Conservation (phyloP, 2,888 invertebrate species). For the Pycnomerus fuliginosus region DNA sequence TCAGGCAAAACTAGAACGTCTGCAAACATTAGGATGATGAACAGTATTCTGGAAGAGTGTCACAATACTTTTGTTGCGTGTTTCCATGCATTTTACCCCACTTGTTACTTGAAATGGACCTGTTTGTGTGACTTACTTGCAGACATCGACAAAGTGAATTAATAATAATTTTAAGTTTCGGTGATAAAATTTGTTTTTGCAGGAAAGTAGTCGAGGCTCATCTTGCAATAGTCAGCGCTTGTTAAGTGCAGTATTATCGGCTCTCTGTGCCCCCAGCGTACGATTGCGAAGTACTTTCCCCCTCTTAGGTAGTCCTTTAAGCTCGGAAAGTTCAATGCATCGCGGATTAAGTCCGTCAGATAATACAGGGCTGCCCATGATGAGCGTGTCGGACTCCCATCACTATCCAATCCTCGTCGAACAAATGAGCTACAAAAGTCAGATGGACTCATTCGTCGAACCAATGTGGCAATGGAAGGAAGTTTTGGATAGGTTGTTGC, state of each 20-base stretch:
- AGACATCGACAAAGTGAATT: conserved; percentile 64
- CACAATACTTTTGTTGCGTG: conserved; percentile 88
- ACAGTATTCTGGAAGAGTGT: conserved; percentile 82
- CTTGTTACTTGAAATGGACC: conserved; percentile 89
- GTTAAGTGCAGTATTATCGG: conserved; percentile 78
- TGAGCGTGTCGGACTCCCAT: conserved; percentile 67
- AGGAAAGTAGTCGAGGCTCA: conserved; percentile 48
- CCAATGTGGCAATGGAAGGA: conserved; percentile 57
- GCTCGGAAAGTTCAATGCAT: conserved; percentile 54
- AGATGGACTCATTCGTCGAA: conserved; percentile 51
- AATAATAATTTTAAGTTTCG: conserved; percentile 2
- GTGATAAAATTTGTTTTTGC: conserved; percentile 37
- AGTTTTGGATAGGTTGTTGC: conserved; percentile 78
- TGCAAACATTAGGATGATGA: conserved; percentile 62
- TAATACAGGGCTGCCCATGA: conserved; percentile 67
- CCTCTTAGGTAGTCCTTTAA: conserved; percentile 55
- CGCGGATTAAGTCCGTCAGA: conserved; percentile 66
- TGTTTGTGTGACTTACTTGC: conserved; percentile 82
- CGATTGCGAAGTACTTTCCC: conserved; percentile 75
- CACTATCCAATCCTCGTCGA: conserved; percentile 76
- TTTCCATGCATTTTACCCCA: conserved; percentile 96
- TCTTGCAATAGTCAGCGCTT: conserved; percentile 61
- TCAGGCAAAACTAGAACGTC: conserved; percentile 55
- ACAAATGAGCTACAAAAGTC: conserved; percentile 73
- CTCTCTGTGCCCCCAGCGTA: conserved; percentile 77